Base-by-base conservation (phyloP, 2,888 invertebrate genomes). In the Drosophila rellima region DNA sequence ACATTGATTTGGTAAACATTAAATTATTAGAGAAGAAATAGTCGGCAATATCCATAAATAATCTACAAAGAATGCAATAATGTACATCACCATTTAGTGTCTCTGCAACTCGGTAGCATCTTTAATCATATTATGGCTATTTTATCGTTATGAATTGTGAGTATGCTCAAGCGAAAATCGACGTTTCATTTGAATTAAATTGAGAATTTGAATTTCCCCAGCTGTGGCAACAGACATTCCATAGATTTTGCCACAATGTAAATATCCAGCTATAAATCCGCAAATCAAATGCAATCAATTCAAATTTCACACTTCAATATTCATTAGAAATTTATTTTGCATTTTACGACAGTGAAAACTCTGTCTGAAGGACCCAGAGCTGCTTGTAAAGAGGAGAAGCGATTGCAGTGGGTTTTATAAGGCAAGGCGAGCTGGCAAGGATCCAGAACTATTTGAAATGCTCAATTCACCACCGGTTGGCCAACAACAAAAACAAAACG, bases 231-330 rank as follows among this genome's bases (percentile, higher is more conserved):
- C 20, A 42, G 15, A 17, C 6, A 44, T 62, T 50, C 64, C 55
- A 60, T 67, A 48, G 68, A 33, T 54, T 57, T 57, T 8, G 50
- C 60, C 64, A 42, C 66, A 77, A 76, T 72, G 80, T 80, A 82
- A 81, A 85, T 82, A 85, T 71, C 59, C 71, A 71, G 65, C 73
- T 75, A 80, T 75, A 86, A 86, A 74, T 82, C 80, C 80, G 70
- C 74, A 86, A 86, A 84, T 85, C 85, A 82, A 85, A 82, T 77
- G 74, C 86, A 85, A 85, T 85, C 85, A 85, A 85, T 85, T 85
- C 86, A 85, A 84, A 86, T 86, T 84, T 84, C 79, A 79, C 86
- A 85, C 86, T 85, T 84, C 86, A 85, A 82, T 85, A 86, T 85
- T 85, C 85, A 85, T 85, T 85, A 82, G 82, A 85, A 84, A 84